Evolutionary conservation across 1,140 invertebrate genomes (phyloP), one percentile per base, ranked within the genome.

Genomic region (Liolophura sinensis): DNA sequence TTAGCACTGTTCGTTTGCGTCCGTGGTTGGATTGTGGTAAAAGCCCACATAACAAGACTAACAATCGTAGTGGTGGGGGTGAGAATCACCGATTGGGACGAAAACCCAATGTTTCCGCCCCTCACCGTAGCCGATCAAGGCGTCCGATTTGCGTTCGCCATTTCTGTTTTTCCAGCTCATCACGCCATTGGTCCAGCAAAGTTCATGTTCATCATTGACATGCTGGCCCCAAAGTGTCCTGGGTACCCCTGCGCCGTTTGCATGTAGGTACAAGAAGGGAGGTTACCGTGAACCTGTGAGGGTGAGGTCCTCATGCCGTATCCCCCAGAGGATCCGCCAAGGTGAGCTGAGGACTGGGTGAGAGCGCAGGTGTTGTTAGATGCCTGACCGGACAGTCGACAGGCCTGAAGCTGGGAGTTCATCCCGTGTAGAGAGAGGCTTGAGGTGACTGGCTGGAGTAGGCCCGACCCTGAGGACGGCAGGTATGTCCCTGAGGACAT

Each of bases 201-300:
- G 65, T 76, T 79, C 75, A 79, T 77, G 61, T 79, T 79, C 78
- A 79, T 79, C 78, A 79, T 79, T 64, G 78, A 76, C 63, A 79
- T 71, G 68, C 77, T 78, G 52, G 78, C 71, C 7, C 75, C 71
- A 4, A 79, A 69, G 51, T 76, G 74, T 31, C 73, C 52, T 6
- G 78, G 69, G 52, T 79, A 79, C 4, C 70, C 69, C 59, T 79
- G 78, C 22, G 76, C 65, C 12, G 78, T 72, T 64, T 79, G 78
- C 78, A 79, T 79, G 68, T 79, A 79, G 4, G 78, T 79, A 59
- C 78, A 79, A 51, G 78, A 77, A 7, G 78, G 74, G 22, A 79
- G 67, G 1, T 74, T 74, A 31, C 76, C 73, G 60, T 79, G 78
- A 46, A 73, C 71, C 18, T 64, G 58, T 11, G 65, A 60, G 15